Conservation (phyloP, 2,888 invertebrate genomes). For the Andrena chrysosceles region DNA sequence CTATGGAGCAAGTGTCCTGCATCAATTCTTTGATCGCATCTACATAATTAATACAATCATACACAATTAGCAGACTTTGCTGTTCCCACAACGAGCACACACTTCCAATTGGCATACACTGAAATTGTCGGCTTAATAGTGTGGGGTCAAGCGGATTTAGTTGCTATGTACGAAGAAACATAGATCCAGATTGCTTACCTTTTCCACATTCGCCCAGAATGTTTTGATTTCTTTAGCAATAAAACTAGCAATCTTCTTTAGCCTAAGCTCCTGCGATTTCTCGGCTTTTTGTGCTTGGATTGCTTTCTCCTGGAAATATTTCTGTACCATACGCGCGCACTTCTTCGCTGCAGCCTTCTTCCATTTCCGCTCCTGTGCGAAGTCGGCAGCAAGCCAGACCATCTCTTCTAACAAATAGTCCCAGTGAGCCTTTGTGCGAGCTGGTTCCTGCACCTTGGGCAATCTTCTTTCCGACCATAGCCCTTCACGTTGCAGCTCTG, state of each 20-base stretch:
- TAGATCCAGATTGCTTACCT: constrained; percentile 86
- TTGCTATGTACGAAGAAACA: neutral
- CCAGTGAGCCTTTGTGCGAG: constrained; percentile 97
- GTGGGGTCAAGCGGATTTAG: constrained; percentile 78
- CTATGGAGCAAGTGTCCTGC: constrained; percentile 60
- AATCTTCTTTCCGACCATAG: constrained; percentile 97
- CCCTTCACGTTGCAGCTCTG: constrained; percentile 96
- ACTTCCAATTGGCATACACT: constrained; percentile 75
- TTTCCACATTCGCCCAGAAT: constrained; percentile 99
- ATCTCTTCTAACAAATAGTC: constrained; percentile 99
- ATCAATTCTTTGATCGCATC: constrained; percentile 63
- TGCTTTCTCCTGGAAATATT: constrained; percentile 96
- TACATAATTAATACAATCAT: constrained; percentile 61
- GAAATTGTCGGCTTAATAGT: constrained; percentile 84
- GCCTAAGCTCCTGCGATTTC: constrained; percentile 94
- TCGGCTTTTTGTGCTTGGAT: constrained; percentile 95
- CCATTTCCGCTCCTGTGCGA: constrained; percentile 99
- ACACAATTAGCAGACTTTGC: constrained; percentile 74
- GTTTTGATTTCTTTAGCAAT: constrained; percentile 97
- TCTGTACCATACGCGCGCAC: constrained; percentile 96
- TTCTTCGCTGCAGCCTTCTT: constrained; percentile 98
- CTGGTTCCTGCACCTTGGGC: constrained; percentile 96
- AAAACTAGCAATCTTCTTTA: constrained; percentile 94
- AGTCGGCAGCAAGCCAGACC: constrained; percentile 99
- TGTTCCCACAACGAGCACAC: constrained; percentile 85